phyloP scores from a whole-genome alignment of 2,113 vertebrate species.

The Neolamprologus sp. region DNA sequence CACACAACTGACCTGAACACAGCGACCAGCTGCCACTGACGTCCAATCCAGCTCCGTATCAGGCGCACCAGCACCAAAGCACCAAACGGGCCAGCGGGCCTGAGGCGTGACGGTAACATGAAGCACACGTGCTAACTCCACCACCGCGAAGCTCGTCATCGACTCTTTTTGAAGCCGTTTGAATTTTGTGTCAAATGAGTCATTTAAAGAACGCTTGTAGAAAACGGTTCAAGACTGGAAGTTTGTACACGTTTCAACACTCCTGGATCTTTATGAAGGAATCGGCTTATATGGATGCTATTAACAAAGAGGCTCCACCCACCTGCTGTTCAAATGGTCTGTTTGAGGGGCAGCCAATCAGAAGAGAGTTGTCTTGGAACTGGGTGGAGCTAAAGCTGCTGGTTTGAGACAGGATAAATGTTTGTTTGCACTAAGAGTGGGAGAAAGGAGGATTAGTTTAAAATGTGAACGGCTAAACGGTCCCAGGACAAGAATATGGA shows the following conservation, averaged over 20 bases:
- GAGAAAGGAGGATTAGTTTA: background rate
- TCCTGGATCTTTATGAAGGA: background rate
- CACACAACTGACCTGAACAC: fast-evolving
- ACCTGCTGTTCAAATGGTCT: background rate
- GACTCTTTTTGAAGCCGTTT: background rate
- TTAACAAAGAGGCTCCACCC: background rate
- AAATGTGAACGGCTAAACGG: background rate
- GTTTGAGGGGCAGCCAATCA: background rate
- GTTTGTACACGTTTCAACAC: background rate
- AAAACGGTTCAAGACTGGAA: background rate
- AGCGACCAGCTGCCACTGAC: fast-evolving
- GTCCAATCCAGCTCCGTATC: background rate
- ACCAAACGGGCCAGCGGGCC: background rate
- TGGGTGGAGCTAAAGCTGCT: background rate
- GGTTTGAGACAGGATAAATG: background rate
- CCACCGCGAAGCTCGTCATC: background rate
- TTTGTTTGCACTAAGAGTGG: background rate
- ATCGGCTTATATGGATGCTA: fast-evolving
- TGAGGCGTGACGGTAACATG: background rate
- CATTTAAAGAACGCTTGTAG: background rate
- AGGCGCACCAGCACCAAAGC: fast-evolving
- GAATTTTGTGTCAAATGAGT: background rate
- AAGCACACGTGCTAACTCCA: background rate
- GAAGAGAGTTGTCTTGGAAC: background rate
- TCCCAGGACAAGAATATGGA: background rate